These are phyloP conservation scores for Mobula birostris DNA, from an alignment of 2,113 vertebrate species.

Conservation along the genomic window DNA sequence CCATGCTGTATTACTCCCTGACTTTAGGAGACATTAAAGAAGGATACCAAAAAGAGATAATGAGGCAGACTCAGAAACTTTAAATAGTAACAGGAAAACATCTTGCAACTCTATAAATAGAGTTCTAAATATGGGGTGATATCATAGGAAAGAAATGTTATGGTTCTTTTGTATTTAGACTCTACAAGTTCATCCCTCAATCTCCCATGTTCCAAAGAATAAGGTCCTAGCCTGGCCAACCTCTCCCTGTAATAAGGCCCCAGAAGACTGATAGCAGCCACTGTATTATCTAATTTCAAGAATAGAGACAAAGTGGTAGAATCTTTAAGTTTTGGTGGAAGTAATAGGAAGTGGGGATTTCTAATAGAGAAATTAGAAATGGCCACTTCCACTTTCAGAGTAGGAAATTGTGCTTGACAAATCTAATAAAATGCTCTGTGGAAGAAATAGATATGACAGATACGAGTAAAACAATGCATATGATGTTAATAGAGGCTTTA, in stretches of 20 bases:
- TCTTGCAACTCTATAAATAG: no score
- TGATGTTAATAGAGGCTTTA: background rate
- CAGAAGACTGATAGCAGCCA: background rate
- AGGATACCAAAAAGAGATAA: no score
- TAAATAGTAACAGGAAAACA: no score
- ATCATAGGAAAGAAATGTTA: background rate
- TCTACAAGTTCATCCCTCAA: no score
- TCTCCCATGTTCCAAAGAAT: no score
- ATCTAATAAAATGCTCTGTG: background rate
- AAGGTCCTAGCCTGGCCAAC: no score
- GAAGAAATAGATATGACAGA: background rate
- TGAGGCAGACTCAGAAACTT: no score
- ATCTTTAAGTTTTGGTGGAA: background rate
- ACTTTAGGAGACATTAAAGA: no score
- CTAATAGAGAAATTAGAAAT: background rate
- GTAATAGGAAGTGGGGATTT: background rate
- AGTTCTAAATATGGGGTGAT: no score
- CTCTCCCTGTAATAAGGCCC: background rate
- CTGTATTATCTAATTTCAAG: background rate
- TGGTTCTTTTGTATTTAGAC: background rate
- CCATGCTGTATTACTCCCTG: no score
- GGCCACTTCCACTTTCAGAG: background rate
- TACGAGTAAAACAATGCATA: background rate
- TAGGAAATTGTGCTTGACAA: background rate
- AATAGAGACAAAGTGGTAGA: background rate